phyloP scores from a whole-genome alignment of 2,797 vertebrate genomes.

The Sebastes minor region DNA sequence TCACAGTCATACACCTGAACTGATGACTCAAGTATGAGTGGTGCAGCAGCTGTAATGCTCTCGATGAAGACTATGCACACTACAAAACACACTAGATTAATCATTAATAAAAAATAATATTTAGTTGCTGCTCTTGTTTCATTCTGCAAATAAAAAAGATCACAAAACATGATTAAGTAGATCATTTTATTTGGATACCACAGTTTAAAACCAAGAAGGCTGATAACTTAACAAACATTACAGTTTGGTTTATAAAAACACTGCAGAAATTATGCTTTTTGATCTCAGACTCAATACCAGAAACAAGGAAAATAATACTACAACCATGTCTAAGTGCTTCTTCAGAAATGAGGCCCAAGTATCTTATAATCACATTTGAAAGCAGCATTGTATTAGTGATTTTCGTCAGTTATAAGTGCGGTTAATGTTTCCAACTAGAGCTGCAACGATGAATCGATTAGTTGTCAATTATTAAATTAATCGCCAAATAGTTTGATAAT shows the following conservation, averaged over 20 bases:
- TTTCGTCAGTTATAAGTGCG: neutral
- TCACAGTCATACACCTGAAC: neutral
- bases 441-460: too few relatives aligned
- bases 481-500: too few relatives aligned
- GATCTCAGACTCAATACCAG: neutral
- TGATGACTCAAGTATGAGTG: neutral
- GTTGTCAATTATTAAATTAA: too few relatives aligned
- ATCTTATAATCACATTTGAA: neutral
- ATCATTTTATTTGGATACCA: slow-evolving; percentile 59
- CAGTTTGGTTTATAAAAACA: slow-evolving; percentile 23
- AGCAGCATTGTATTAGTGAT: neutral
- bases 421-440: neutral
- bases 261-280: neutral
- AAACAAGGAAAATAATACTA: slow-evolving; percentile 7
- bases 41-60: neutral
- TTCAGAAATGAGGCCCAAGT: neutral
- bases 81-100: neutral
- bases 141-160: slow-evolving; percentile 16
- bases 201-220: slow-evolving; percentile 20
- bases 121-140: slow-evolving; percentile 5
- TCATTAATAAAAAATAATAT: neutral
- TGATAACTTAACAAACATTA: slow-evolving; percentile 8
- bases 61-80: neutral
- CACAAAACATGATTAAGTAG: neutral
- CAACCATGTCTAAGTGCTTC: neutral